Conservation (phyloP, 2,797 vertebrate species). For the Halcyon chelicuti region DNA sequence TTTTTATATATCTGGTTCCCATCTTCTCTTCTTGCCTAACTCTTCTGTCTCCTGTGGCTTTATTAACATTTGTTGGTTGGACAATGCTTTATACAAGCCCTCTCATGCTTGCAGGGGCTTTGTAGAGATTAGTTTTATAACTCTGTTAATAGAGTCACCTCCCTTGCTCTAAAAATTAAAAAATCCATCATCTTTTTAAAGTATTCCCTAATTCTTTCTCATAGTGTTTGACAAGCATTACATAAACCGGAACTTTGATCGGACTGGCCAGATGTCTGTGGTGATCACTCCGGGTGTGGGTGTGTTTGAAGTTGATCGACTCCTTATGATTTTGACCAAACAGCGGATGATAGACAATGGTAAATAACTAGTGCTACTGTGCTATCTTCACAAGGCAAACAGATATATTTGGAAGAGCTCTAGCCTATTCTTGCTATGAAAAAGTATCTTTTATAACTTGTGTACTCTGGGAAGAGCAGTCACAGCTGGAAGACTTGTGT, state of each 20-base stretch:
- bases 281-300: slow-evolving; percentile 97
- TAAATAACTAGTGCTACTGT: slow-evolving; percentile 23
- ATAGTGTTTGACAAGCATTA: slow-evolving; percentile 98
- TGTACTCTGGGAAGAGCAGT: neutral
- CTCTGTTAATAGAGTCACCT: neutral
- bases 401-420: accelerated
- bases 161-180: neutral
- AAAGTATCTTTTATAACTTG: accelerated
- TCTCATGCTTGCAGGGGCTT: neutral
- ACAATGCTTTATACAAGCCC: neutral
- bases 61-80: neutral
- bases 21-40: neutral
- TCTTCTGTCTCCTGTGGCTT: neutral
- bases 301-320: slow-evolving; percentile 96
- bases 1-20: neutral
- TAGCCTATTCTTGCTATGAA: neutral
- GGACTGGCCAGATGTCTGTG: slow-evolving; percentile 98
- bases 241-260: slow-evolving; percentile 98
- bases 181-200: neutral
- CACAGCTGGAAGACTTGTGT: neutral
- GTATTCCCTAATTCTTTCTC: neutral
- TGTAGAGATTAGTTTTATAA: neutral
- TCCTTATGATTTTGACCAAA: slow-evolving; percentile 98
- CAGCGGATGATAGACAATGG: slow-evolving; percentile 99
- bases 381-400: neutral